Evolutionary conservation across 2,797 vertebrate species (phyloP), one percentile per base, ranked within the genome.

Genomic region (Sebastes reedi): DNA sequence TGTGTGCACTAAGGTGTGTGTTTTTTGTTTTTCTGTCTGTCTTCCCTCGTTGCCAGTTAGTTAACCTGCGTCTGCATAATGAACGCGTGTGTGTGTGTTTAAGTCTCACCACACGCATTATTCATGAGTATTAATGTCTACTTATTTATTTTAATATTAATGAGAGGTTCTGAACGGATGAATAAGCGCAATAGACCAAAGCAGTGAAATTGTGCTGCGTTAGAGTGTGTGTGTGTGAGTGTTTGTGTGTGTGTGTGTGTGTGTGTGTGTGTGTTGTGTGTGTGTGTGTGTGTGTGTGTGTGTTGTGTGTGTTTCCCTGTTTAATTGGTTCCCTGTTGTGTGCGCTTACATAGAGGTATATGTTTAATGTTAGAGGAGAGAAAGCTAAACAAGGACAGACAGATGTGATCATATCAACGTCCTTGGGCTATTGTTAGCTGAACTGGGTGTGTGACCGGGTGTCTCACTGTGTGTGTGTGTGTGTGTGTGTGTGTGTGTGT

Each of bases 81-180:
- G 27, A 87, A 69, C 24, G 8, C 11, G 6, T 39, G 34, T 12
- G 34, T 34, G 50, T 62, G 3, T 90, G 18, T 76, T 77, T 67
- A 84, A 56, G 68, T 91, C 74, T 82, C 73, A 61, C 32, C 54
- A 20, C 22, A 4, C 61, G 42, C 89, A 94, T 94, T 82, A 94
- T 94, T 91, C 89, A 94, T 90, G 89, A 92, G 89, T 79, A 74
- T 88, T 90, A 91, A 91, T 84, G 75, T 77, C 75, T 87, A 75
- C 86, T 93, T 91, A 92, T 92, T 91, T 87, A 85, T 91, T 93
- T 92, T 80, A 92, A 93, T 92, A 92, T 93, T 91, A 86, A 93
- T 93, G 84, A 90, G 81, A 67, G 27, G 77, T 68, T 82, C 77
- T 85, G 34, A 67, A 70, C 11, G 73, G 77, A 59, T 62, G 81